A percentile compares a stretch with the other conserved stretches of the same genome.
phyloP scores from a whole-genome alignment of 2,888 invertebrate genomes.

The Orchesella flavescens region DNA sequence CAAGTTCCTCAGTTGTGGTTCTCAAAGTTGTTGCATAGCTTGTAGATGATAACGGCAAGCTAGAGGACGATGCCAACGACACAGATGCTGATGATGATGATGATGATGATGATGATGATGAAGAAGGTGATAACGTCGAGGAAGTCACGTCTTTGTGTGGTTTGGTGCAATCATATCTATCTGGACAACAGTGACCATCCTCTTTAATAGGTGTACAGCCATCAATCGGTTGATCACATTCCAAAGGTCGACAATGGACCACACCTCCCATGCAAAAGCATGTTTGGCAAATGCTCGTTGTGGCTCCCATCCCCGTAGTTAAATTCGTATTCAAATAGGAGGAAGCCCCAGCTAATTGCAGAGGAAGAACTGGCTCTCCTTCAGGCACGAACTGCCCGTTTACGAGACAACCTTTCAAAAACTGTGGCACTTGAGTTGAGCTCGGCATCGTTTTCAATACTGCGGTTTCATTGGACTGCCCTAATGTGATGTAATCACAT shows the following conservation, averaged over 20 bases:
- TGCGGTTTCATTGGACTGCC: slow-evolving; percentile 68
- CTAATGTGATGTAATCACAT: slow-evolving; percentile 44
- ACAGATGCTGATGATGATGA: neutral
- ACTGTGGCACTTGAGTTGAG: slow-evolving; percentile 69
- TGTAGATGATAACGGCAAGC: too few species aligned
- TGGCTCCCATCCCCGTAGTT: slow-evolving; percentile 12
- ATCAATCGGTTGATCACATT: slow-evolving; percentile 83
- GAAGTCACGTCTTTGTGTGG: neutral
- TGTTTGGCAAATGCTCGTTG: slow-evolving; percentile 79
- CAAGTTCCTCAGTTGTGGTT: neutral
- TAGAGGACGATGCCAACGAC: neutral
- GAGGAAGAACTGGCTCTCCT: slow-evolving; percentile 80
- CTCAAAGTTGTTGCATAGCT: neutral
- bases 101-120: neutral
- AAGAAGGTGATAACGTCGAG: neutral
- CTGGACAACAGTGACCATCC: slow-evolving; percentile 87
- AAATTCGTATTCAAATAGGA: slow-evolving; percentile 26
- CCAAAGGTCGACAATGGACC: slow-evolving; percentile 83
- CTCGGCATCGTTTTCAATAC: slow-evolving; percentile 68
- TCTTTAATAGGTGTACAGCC: slow-evolving; percentile 85
- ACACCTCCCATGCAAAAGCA: slow-evolving; percentile 86
- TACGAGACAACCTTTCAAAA: slow-evolving; percentile 80
- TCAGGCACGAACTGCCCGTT: slow-evolving; percentile 80
- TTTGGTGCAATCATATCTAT: slow-evolving; percentile 79
- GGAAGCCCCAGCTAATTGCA: slow-evolving; percentile 56